Base-by-base conservation (phyloP, 2,797 vertebrate genomes). In the Selene dorsalis region DNA sequence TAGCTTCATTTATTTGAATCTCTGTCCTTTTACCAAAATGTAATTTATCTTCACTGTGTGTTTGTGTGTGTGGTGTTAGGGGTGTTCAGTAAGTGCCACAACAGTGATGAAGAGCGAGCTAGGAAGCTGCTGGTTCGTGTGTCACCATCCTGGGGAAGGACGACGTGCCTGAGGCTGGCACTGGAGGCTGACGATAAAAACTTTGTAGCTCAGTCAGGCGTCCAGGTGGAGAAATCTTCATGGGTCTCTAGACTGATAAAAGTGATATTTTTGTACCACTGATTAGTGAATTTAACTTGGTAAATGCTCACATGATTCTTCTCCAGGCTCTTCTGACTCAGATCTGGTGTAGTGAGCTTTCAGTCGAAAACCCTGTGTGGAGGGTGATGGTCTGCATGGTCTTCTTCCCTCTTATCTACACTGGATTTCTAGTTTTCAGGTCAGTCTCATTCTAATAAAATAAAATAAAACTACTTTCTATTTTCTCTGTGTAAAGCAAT, bases 301-400 rank as follows among this genome's bases (percentile, higher is more conserved):
- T 63, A 18, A 71, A 43, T 60, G 58, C 20, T 24, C 9, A 48
- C 43, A 6, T 0, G 2, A 43, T 4, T 56, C 3, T 86, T 43
- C 70, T 72, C 57, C 86, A 99, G 98, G 95, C 94, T 85, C 95
- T 97, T 72, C 93, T 99, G 80, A 99, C 97, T 65, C 96, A 96
- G 92, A 97, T 98, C 88, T 99, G 98, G 98, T 99, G 95, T 93
- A 97, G 98, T 0, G 94, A 97, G 90, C 93, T 99, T 56, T 94
- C 94, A 0, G 95, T 97, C 76, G 95, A 96, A 86, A 98, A 96
- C 0, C 92, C 93, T 6, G 90, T 96, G 10, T 99, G 97, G 96
- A 92, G 89, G 39, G 90, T 99, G 17, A 79, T 97, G 1, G 20
- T 91, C 2, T 96, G 97, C 88, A 95, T 98, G 95, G 55, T 97